Evolutionary conservation across 2,113 vertebrate genomes (phyloP).

Genomic region (Gavia stellata): DNA sequence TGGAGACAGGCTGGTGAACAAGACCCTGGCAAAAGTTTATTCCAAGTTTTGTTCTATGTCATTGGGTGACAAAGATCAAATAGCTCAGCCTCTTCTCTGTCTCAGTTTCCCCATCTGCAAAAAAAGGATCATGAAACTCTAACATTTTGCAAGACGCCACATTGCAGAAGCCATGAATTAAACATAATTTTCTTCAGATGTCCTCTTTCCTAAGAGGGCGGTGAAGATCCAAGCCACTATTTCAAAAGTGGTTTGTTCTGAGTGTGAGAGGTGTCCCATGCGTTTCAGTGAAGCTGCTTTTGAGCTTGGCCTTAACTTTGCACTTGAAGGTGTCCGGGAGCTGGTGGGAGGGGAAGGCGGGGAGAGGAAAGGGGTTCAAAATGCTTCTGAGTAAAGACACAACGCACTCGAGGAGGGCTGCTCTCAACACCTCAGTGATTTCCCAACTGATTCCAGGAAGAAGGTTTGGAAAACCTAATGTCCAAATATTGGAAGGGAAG

Average conservation of each 20-base stretch:
- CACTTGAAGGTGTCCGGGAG: background rate
- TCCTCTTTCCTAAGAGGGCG: background rate
- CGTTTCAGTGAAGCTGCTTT: background rate
- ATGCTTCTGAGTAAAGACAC: background rate
- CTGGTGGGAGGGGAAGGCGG: background rate
- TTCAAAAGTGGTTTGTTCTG: background rate
- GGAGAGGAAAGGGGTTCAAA: background rate
- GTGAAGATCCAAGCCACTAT: background rate
- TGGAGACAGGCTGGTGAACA: background rate
- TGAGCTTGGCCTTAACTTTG: background rate
- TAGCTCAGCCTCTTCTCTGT: background rate
- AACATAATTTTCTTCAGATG: background rate
- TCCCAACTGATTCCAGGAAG: background rate
- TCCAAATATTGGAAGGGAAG: background rate
- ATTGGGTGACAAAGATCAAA: background rate
- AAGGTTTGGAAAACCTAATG: background rate
- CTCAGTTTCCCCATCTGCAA: background rate
- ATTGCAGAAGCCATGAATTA: background rate
- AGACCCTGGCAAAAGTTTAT: background rate
- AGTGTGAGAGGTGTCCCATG: fast-evolving
- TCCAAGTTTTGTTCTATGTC: background rate
- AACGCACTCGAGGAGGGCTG: fast-evolving
- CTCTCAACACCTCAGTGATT: background rate
- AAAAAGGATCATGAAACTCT: background rate
- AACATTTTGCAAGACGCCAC: background rate